Percentiles rank a stretch among this genome's conserved stretches.
These are phyloP conservation scores for Probaryconus sp. DNA, from an alignment of 1,140 invertebrate species.

Conservation along the genomic window DNA sequence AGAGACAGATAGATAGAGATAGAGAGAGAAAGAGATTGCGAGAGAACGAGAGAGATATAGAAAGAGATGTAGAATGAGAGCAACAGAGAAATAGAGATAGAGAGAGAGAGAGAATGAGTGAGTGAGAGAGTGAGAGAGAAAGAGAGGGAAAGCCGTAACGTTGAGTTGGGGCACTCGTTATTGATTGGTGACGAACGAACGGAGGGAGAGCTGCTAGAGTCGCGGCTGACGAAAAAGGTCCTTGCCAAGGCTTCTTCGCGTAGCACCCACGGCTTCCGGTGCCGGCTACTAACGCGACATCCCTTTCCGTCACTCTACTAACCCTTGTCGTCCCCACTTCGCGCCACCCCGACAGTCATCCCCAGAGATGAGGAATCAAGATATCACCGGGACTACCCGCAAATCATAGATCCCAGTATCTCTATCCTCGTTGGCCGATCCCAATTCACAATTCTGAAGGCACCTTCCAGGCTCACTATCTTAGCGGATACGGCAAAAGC, in stretches of 20 bases:
- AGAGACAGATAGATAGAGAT: conserved; percentile 23
- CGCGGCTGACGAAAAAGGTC: conserved; percentile 52
- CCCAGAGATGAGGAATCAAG: no score
- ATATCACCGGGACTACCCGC: no score
- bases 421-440: no score
- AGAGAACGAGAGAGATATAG: conserved; percentile 16
- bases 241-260: conserved; percentile 24
- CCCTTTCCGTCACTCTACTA: conserved; percentile 23
- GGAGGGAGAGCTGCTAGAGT: conserved; percentile 54
- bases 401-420: no score
- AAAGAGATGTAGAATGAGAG: conserved; percentile 8
- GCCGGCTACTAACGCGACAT: conserved; percentile 12
- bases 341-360: conserved; percentile 26
- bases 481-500: no score
- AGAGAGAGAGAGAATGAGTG: conserved; percentile 28
- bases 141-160: conserved; percentile 39
- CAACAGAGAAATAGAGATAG: conserved; percentile 25
- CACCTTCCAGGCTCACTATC: no score
- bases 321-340: conserved; percentile 19
- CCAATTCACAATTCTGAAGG: no score
- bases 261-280: conserved; percentile 10
- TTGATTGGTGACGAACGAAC: conserved; percentile 69
- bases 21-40: conserved; percentile 31
- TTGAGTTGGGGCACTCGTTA: conserved; percentile 67
- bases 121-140: conserved; percentile 14